phyloP scores from a whole-genome alignment of 2,113 vertebrate species.

The Suricata suricatta region DNA sequence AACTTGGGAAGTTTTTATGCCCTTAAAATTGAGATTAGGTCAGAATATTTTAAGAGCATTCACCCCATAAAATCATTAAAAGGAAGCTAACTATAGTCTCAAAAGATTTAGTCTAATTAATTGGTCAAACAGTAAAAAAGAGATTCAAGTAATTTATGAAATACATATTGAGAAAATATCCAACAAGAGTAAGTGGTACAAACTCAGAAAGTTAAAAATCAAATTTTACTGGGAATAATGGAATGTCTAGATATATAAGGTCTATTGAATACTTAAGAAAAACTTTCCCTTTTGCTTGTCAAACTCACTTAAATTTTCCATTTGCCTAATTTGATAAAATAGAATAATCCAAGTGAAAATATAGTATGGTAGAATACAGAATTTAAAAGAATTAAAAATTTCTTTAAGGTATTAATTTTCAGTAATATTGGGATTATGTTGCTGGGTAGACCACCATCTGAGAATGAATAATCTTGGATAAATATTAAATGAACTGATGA shows the following conservation, averaged over 20 bases:
- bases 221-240: neutral
- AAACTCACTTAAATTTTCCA: neutral
- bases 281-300: neutral
- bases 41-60: neutral
- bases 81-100: constrained; percentile 2
- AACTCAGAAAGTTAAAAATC: neutral
- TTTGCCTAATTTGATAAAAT: neutral
- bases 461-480: neutral
- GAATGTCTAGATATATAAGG: neutral
- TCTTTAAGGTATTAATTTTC: neutral
- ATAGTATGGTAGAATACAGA: neutral
- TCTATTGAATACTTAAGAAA: neutral
- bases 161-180: neutral
- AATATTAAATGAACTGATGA: neutral
- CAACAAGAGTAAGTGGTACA: neutral
- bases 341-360: neutral
- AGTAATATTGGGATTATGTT: neutral
- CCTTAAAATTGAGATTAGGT: constrained; percentile 26
- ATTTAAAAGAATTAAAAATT: neutral
- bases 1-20: neutral
- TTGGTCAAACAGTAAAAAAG: constrained; percentile 1
- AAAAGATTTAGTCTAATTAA: constrained; percentile 45
- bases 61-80: neutral
- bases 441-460: neutral
- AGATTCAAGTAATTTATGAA: constrained; percentile 22